Conservation (phyloP, 2,888 invertebrate genomes). For the Gastrophysa polygoni region DNA sequence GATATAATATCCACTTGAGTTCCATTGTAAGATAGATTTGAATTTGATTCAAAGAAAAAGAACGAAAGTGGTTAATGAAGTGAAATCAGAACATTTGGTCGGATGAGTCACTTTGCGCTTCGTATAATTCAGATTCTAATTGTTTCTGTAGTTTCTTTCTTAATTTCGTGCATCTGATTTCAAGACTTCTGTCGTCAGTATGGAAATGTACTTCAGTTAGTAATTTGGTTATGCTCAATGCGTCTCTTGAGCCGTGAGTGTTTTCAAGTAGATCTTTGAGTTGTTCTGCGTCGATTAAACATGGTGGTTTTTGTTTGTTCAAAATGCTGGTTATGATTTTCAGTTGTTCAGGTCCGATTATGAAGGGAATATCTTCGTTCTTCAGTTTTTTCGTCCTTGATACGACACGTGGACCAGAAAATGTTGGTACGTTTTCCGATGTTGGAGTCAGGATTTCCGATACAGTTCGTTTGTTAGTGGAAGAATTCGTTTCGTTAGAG, state of each 20-base stretch:
- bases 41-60: neutral
- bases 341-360: neutral
- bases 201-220: neutral
- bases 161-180: constrained; percentile 2
- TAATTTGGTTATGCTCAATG: neutral
- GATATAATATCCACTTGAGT: constrained; percentile 4
- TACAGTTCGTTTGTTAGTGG: neutral
- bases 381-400: neutral
- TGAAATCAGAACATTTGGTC: neutral
- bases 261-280: constrained; percentile 5
- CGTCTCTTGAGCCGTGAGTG: neutral
- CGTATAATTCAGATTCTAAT: neutral
- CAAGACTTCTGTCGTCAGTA: neutral
- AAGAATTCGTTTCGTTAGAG: neutral
- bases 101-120: neutral
- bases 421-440: neutral
- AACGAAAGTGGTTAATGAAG: neutral
- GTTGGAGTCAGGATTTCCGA: neutral
- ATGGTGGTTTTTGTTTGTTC: neutral
- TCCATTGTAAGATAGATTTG: constrained; percentile 13
- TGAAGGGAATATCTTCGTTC: neutral
- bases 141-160: constrained; percentile 4
- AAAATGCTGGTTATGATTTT: neutral
- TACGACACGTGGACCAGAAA: neutral
- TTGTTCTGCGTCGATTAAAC: neutral